Evolutionary conservation across 2,888 invertebrate species (phyloP), one percentile per base, ranked within the genome.

Genomic region (Eupithecia vulgata): DNA sequence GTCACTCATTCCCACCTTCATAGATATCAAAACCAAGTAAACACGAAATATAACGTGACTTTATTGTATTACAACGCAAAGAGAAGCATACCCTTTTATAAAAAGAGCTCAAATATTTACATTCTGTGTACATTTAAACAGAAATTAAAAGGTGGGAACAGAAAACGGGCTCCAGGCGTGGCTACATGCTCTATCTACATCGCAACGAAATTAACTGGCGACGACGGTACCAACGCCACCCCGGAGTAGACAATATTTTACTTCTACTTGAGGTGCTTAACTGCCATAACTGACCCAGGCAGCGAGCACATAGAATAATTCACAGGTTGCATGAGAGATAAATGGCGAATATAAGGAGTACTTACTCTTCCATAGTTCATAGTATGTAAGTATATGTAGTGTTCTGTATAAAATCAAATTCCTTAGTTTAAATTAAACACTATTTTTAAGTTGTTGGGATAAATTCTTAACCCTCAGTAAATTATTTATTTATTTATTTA

Each of bases 111-210:
- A 80, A 79, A 83, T 85, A 84, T 88, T 88, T 85, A 85, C 83
- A 84, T 83, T 81, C 80, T 80, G 81, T 78, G 83, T 79, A 84
- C 86, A 85, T 89, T 88, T 84, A 86, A 87, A 86, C 81, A 86
- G 84, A 86, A 89, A 89, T 91, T 89, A 90, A 87, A 90, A 89
- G 89, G 88, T 89, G 88, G 84, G 80, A 79, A 81, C 86, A 85
- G 87, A 85, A 85, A 89, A 87, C 83, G 85, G 80, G 83, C 76
- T 80, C 76, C 77, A 80, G 83, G 86, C 81, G 86, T 88, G 88
- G 84, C 83, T 83, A 82, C 92, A 91, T 93, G 92, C 85, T 83
- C 85, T 93, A 93, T 93, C 93, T 90, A 85, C 91, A 92, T 93
- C 92, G 87, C 81, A 75, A 82, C 83, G 83, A 90, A 92, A 92